Evolutionary conservation across 2,888 invertebrate species (phyloP).

Genomic region (Xylota sylvarum): DNA sequence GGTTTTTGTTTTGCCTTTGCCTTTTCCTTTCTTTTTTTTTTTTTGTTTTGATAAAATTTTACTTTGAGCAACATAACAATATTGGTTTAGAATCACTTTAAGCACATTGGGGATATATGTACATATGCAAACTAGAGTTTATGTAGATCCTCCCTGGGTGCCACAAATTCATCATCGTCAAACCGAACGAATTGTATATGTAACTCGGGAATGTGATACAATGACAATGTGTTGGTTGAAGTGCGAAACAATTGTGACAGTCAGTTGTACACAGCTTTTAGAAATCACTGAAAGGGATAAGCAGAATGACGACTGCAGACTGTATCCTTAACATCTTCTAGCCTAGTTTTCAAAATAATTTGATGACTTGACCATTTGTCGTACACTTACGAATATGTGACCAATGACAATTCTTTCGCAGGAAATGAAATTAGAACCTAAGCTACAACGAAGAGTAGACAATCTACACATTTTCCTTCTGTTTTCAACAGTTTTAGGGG

Average conservation of each 20-base stretch:
- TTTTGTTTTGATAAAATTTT: slow-evolving; percentile 11
- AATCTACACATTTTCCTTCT: no score
- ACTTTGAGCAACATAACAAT: slow-evolving; percentile 45
- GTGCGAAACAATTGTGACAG: slow-evolving; percentile 12
- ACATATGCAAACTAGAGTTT: slow-evolving; percentile 28
- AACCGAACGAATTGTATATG: slow-evolving; percentile 15
- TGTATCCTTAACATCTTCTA: no score
- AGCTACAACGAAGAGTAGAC: no score
- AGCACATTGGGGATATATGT: slow-evolving; percentile 50
- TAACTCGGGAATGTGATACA: slow-evolving; percentile 13
- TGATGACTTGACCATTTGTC: no score
- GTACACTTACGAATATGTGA: no score
- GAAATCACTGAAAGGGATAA: no score
- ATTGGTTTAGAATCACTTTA: slow-evolving; percentile 65
- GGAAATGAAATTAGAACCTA: no score
- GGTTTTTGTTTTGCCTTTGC: not conserved
- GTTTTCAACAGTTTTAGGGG: no score
- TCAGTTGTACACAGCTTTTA: no score
- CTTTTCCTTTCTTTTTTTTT: not conserved
- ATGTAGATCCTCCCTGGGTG: slow-evolving; percentile 14
- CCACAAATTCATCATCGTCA: slow-evolving; percentile 50
- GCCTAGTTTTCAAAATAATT: no score
- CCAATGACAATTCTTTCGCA: no score
- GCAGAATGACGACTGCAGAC: no score
- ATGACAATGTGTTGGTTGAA: slow-evolving; percentile 22